phyloP scores from a whole-genome alignment of 2,113 vertebrate species.

The Pitta sordida region DNA sequence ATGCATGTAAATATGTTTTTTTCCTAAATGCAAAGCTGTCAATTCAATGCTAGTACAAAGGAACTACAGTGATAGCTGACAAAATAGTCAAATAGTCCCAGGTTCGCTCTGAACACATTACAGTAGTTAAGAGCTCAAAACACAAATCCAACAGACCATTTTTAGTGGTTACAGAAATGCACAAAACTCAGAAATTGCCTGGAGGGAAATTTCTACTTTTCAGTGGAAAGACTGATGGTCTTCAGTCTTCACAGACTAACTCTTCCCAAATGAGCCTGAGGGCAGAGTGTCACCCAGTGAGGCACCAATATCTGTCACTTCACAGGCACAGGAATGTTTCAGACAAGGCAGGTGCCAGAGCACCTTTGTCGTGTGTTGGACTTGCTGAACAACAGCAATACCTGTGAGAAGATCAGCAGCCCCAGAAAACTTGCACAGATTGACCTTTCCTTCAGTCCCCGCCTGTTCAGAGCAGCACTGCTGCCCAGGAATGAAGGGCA shows the following conservation, averaged over 20 bases:
- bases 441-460: not conserved
- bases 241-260: not conserved
- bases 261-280: not conserved
- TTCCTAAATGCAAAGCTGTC: not conserved
- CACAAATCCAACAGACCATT: not conserved
- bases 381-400: not conserved
- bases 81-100: not conserved
- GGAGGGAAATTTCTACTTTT: not conserved
- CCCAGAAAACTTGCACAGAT: not conserved
- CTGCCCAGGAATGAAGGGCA: not conserved
- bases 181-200: not conserved
- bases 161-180: not conserved
- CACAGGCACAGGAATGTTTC: not conserved
- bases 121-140: not conserved
- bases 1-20: not conserved
- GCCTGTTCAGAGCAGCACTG: not conserved
- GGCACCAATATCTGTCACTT: not conserved
- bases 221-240: not conserved
- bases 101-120: not conserved
- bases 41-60: not conserved
- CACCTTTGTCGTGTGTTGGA: not conserved
- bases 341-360: not conserved
- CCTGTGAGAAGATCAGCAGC: not conserved
- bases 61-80: not conserved
- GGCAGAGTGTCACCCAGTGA: not conserved